Base-by-base conservation (phyloP, 2,113 vertebrate genomes). In the Chloebia gouldiae region DNA sequence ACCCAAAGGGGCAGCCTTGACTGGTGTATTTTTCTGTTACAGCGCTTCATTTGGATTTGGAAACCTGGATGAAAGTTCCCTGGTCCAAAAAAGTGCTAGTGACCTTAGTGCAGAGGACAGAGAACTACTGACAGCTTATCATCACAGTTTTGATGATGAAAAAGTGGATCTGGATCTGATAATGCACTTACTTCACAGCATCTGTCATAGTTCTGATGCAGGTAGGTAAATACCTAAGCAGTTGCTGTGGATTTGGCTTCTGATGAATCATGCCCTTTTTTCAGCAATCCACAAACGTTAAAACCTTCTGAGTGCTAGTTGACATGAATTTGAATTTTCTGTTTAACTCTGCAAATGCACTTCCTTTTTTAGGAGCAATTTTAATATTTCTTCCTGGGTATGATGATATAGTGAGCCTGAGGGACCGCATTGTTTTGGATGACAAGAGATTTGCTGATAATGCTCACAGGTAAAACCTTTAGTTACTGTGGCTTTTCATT, bases 61-160 rank as follows among this genome's bases (percentile, higher is more conserved):
- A 81, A 97, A 97, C 91, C 80, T 97, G 76, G 98, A 99, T 90
- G 98, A 99, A 97, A 97, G 97, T 64, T 96, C 98, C 42, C 82
- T 98, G 88, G 96, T 98, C 39, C 98, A 97, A 78, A 63, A 88
- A 51, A 96, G 92, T 49, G 83, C 76, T 50, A 96, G 80, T 81
- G 98, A 98, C 86, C 96, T 99, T 40, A 98, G 95, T 90, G 40
- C 90, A 35, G 98, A 99, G 94, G 99, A 99, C 47, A 98, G 98
- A 97, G 98, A 99, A 61, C 96, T 99, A 37, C 86, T 99, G 71
- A 98, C 98, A 88, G 97, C 98, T 47, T 99, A 99, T 95, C 98
- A 99, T 96, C 98, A 98, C 87, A 99, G 98, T 97, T 99, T 99
- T 94, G 98, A 99, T 83, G 99, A 99, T 86, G 98, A 99, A 93